Conservation (phyloP, 2,113 vertebrate genomes). For the Antigone vipio region DNA sequence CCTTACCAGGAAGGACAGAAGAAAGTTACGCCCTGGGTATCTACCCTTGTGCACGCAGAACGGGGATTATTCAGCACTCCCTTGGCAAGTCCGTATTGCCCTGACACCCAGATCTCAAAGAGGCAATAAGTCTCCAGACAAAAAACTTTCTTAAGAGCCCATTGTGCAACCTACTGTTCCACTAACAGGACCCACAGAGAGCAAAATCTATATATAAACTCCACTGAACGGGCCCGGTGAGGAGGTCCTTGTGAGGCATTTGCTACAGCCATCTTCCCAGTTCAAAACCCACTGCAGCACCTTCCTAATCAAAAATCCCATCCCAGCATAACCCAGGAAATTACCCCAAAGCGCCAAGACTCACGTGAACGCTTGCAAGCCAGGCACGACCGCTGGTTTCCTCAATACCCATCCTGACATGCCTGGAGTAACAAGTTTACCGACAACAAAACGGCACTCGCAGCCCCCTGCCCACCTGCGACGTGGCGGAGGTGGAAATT, state of each 20-base stretch:
- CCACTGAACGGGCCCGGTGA: neutral
- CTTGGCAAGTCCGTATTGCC: neutral
- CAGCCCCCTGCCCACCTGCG: neutral
- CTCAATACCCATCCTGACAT: fast-evolving
- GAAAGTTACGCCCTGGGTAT: fast-evolving
- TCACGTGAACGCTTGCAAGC: fast-evolving
- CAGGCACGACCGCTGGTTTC: fast-evolving
- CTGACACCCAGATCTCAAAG: neutral
- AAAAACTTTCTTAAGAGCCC: neutral
- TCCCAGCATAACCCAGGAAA: neutral
- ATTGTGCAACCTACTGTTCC: neutral
- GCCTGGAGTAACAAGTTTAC: neutral
- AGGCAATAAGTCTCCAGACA: neutral
- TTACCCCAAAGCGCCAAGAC: neutral
- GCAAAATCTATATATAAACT: neutral
- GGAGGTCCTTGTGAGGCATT: neutral
- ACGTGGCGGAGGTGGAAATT: neutral
- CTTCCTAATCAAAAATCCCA: neutral
- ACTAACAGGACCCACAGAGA: neutral
- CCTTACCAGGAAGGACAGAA: neutral
- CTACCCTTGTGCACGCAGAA: neutral
- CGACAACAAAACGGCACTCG: fast-evolving
- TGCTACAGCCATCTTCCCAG: neutral
- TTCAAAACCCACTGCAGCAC: neutral
- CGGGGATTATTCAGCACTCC: neutral